Conservation (phyloP, 2,797 vertebrate species). For the Sebastes oblongus region DNA sequence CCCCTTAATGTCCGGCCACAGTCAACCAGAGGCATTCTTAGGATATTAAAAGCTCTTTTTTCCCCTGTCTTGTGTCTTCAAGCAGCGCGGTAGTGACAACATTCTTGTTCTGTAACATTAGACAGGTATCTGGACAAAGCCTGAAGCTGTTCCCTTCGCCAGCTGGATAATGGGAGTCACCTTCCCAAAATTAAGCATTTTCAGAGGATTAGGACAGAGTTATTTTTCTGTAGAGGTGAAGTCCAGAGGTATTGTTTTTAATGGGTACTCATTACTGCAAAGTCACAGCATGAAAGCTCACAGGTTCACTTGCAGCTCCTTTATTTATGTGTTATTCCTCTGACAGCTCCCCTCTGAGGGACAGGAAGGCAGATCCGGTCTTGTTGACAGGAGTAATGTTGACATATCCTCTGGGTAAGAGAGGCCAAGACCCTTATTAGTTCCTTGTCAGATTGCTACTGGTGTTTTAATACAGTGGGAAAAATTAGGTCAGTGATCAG, state of each 20-base stretch:
- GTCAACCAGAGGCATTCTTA: conserved; percentile 63
- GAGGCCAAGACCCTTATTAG: conserved; percentile 50
- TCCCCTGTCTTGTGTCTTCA: conserved; percentile 39
- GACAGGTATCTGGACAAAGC: conserved; percentile 53
- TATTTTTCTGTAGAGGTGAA: neutral
- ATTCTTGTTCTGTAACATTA: conserved; percentile 73
- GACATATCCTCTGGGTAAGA: conserved; percentile 51
- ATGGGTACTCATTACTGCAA: conserved; percentile 17
- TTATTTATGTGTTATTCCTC: conserved; percentile 30
- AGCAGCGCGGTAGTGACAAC: conserved; percentile 52
- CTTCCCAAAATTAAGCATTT: conserved; percentile 13
- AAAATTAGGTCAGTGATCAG: conserved; percentile 9
- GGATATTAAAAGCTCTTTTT: conserved; percentile 67
- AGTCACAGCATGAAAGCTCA: conserved; percentile 19
- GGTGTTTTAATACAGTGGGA: conserved; percentile 33
- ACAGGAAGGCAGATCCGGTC: conserved; percentile 40
- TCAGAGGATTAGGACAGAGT: conserved; percentile 6
- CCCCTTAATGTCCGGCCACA: conserved; percentile 48
- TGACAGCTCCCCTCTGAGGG: conserved; percentile 11
- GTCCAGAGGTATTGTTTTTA: neutral
- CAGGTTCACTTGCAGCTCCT: conserved; percentile 17
- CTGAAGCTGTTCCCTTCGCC: conserved; percentile 20
- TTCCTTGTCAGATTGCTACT: conserved; percentile 36
- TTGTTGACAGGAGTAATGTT: conserved; percentile 59
- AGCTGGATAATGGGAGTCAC: conserved; percentile 14